phyloP scores from a whole-genome alignment of 2,888 invertebrate genomes.

The Chamaedrilus cognettii region DNA sequence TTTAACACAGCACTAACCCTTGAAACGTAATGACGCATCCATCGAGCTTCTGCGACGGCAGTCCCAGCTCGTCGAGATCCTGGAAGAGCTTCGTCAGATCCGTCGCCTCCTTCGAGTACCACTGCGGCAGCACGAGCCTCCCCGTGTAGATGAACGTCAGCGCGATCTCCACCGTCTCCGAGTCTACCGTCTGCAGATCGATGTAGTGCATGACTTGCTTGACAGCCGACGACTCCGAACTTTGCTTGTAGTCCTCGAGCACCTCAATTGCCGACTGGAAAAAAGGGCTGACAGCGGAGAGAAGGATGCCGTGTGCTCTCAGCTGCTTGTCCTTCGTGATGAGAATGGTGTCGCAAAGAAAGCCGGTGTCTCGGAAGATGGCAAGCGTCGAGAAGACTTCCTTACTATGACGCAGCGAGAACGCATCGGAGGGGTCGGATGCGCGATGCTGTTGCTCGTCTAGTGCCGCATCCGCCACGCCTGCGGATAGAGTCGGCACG shows the following conservation, averaged over 20 bases:
- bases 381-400: no score
- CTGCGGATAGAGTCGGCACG: no score
- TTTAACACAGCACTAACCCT: no score
- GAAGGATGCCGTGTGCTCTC: slow-evolving; percentile 8
- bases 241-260: slow-evolving; percentile 7
- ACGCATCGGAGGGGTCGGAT: no score
- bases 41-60: background rate
- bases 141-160: slow-evolving; percentile 19
- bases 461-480: no score
- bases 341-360: slow-evolving; percentile 11
- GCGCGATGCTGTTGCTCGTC: no score
- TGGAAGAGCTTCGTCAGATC: slow-evolving; percentile 6
- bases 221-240: no score
- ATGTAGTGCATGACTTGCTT: slow-evolving; percentile 12
- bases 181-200: slow-evolving; percentile 4
- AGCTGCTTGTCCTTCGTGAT: slow-evolving; percentile 4
- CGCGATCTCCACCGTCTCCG: slow-evolving; percentile 10
- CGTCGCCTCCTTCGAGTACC: background rate
- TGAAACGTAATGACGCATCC: slow-evolving; percentile 11
- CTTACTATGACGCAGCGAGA: no score
- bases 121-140: slow-evolving; percentile 10
- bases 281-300: slow-evolving; percentile 7
- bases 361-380: no score
- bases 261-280: slow-evolving; percentile 17
- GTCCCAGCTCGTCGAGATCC: slow-evolving; percentile 8